Conservation (phyloP, 1,140 invertebrate species). For the Drosophila dunni region DNA sequence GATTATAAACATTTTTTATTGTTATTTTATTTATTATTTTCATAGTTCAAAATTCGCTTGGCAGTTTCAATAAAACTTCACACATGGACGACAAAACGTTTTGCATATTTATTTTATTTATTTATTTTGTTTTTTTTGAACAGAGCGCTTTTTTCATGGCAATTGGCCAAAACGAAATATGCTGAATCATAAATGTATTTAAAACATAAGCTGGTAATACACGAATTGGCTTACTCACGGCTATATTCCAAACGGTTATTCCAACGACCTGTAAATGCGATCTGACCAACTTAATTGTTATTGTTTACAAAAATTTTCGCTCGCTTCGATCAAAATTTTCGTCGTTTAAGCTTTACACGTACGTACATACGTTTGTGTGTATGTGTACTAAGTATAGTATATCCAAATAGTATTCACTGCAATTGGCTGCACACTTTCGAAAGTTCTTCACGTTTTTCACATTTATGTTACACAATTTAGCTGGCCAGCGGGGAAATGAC, state of each 20-base stretch:
- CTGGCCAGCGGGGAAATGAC: conserved; percentile 2
- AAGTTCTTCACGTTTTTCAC: conserved; percentile 35
- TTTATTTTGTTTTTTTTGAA: conserved; percentile 3
- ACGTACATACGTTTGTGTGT: not conserved
- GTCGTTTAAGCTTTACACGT: conserved; percentile 3
- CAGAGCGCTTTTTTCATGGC: too few species aligned
- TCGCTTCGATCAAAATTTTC: conserved; percentile 9
- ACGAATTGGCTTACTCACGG: conserved; percentile 27
- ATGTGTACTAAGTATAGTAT: conserved; percentile 6
- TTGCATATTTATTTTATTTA: conserved; percentile 7
- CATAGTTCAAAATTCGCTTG: conserved; percentile 2
- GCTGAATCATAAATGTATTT: conserved; percentile 1
- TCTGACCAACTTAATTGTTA: conserved; percentile 23
- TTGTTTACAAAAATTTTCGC: conserved; percentile 13
- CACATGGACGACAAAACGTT: conserved; percentile 6
- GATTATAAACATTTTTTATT: conserved; percentile 7
- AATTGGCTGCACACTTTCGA: conserved; percentile 49
- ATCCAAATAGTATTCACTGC: conserved; percentile 33
- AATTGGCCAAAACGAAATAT: too few species aligned
- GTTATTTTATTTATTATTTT: not conserved
- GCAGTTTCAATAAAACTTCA: not conserved
- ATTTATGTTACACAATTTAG: conserved; percentile 35
- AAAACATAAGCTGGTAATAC: conserved; percentile 13
- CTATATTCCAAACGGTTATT: not conserved
- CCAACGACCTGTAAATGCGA: not conserved